These are phyloP conservation scores for Myopa testacea DNA, from an alignment of 2,888 invertebrate species.

Conservation along the genomic window DNA sequence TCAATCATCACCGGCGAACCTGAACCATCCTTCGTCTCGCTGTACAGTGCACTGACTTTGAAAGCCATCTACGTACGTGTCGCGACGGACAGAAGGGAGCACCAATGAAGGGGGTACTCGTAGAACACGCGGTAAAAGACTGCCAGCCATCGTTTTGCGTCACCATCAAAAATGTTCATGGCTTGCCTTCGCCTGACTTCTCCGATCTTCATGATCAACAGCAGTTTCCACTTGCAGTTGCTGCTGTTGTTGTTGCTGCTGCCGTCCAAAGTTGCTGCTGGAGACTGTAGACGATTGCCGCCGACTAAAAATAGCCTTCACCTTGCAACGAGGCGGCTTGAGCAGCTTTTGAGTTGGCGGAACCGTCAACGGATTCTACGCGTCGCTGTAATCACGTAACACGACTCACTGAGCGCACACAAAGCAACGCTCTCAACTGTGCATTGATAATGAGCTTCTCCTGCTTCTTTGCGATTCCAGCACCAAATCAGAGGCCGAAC, in stretches of 20 bases:
- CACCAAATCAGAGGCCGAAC: slow-evolving; percentile 8
- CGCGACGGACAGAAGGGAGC: neutral
- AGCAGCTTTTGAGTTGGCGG: slow-evolving; percentile 13
- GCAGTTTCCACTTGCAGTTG: slow-evolving; percentile 4
- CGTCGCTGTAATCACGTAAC: slow-evolving; percentile 38
- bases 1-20: slow-evolving; percentile 47
- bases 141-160: slow-evolving; percentile 15
- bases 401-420: slow-evolving; percentile 40
- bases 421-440: slow-evolving; percentile 32
- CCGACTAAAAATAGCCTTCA: slow-evolving; percentile 45
- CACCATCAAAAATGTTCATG: neutral
- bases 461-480: neutral
- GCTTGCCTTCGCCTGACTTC: slow-evolving; percentile 2
- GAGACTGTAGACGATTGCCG: slow-evolving; percentile 3
- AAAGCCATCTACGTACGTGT: slow-evolving; percentile 7
- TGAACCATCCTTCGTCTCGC: slow-evolving; percentile 13
- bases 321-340: slow-evolving; percentile 37
- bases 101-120: neutral
- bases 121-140: neutral
- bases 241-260: neutral
- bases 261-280: neutral
- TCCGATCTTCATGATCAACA: neutral
- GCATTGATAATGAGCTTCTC: slow-evolving; percentile 23
- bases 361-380: neutral
- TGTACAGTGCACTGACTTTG: slow-evolving; percentile 9